Conservation (phyloP, 2,888 invertebrate species). For the Drosophila anomalipes region DNA sequence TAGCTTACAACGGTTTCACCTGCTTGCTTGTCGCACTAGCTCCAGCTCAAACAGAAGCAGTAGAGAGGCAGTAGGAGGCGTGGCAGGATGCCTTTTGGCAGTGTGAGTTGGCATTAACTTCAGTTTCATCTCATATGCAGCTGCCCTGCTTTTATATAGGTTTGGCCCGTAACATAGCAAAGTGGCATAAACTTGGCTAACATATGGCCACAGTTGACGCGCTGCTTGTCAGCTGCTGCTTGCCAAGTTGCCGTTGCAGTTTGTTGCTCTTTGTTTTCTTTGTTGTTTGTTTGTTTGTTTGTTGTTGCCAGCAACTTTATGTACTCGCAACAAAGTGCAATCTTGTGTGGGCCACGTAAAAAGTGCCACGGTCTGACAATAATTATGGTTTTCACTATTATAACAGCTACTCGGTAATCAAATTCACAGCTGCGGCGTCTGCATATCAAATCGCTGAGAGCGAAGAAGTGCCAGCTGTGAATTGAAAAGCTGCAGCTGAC, state of each 20-base stretch:
- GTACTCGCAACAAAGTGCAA: conserved; percentile 62
- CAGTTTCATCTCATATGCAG: conserved; percentile 45
- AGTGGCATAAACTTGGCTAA: conserved; percentile 70
- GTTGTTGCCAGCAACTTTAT: conserved; percentile 36
- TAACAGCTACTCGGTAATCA: conserved; percentile 58
- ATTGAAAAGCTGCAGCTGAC: conserved; percentile 26
- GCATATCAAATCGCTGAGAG: conserved; percentile 18
- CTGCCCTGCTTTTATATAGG: conserved; percentile 34
- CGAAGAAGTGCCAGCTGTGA: conserved; percentile 26
- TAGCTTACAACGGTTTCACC: conserved; percentile 17
- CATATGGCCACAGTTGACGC: conserved; percentile 65
- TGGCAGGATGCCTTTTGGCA: conserved; percentile 23
- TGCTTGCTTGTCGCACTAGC: conserved; percentile 22
- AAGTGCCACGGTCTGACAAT: conserved; percentile 65
- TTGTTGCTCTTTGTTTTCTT: conserved; percentile 41
- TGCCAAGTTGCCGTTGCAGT: conserved; percentile 16
- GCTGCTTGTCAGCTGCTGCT: conserved; percentile 38
- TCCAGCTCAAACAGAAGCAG: conserved; percentile 14
- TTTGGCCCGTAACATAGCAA: conserved; percentile 40
- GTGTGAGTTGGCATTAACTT: conserved; percentile 31
- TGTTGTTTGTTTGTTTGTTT: conserved; percentile 36
- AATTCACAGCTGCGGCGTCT: conserved; percentile 56
- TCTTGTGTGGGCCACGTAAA: conserved; percentile 45
- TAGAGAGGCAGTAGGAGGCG: conserved; percentile 4
- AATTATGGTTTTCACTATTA: conserved; percentile 61